These are phyloP conservation scores for Alethe castanea DNA, from an alignment of 2,113 vertebrate species.

Conservation along the genomic window DNA sequence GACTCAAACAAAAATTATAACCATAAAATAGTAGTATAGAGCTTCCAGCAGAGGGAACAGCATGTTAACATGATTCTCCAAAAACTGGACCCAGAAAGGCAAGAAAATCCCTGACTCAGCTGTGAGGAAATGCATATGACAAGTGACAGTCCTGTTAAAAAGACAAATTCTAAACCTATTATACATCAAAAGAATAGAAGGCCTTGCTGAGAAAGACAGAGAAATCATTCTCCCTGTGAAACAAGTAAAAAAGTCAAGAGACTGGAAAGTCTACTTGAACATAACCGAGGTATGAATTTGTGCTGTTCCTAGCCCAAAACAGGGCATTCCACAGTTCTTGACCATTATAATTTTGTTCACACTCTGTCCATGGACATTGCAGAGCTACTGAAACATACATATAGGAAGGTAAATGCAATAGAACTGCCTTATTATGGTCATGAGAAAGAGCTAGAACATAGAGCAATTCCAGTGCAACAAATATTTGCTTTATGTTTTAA, in stretches of 20 bases:
- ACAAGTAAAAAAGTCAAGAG: background rate
- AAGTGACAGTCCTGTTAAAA: background rate
- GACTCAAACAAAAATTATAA: background rate
- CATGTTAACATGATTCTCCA: background rate
- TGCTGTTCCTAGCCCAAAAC: background rate
- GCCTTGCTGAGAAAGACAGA: background rate
- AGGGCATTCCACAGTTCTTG: background rate
- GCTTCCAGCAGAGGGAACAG: background rate
- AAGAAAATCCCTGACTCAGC: background rate
- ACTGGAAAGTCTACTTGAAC: background rate
- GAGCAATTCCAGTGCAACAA: background rate
- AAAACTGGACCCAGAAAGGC: background rate
- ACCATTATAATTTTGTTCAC: background rate
- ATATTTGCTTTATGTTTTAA: background rate
- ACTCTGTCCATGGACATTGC: background rate
- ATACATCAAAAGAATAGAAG: background rate
- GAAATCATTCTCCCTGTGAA: background rate
- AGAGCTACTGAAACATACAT: background rate
- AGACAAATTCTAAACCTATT: background rate
- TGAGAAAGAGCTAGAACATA: background rate
- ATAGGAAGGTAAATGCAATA: background rate
- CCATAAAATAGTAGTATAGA: background rate
- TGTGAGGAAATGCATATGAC: background rate
- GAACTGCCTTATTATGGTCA: background rate
- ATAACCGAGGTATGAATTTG: accelerated